Conservation (phyloP, 2,888 invertebrate genomes). For the Parochlus steinenii region DNA sequence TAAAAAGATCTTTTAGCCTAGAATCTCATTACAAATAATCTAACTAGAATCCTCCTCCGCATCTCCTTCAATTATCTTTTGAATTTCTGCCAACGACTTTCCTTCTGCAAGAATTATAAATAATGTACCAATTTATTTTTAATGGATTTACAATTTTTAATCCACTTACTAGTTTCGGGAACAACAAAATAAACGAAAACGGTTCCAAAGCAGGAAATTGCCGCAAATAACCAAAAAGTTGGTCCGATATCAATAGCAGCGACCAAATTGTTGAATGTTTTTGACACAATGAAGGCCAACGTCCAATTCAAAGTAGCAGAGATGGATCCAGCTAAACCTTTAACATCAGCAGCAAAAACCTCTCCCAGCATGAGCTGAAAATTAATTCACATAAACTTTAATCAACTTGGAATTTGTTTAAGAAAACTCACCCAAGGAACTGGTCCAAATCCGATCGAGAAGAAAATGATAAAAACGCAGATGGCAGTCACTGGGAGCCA, state of each 20-base stretch:
- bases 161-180: conserved; percentile 36
- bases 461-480: conserved; percentile 53
- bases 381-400: no score
- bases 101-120: no score
- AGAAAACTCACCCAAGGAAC: conserved; percentile 65
- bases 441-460: conserved; percentile 62
- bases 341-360: conserved; percentile 62
- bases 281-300: conserved; percentile 62
- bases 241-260: conserved; percentile 38
- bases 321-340: conserved; percentile 57
- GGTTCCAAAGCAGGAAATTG: conserved; percentile 44
- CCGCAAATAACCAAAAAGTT: conserved; percentile 61
- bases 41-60: no score
- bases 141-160: no score
- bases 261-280: conserved; percentile 46
- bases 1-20: no score
- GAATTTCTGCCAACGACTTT: conserved; percentile 28
- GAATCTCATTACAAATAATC: no score
- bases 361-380: conserved; percentile 43
- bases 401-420: no score
- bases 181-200: conserved; percentile 48
- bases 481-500: conserved; percentile 53
- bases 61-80: conserved; percentile 21
- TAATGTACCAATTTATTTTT: no score
- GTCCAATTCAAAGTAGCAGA: conserved; percentile 72